phyloP scores from a whole-genome alignment of 1,140 invertebrate species.

The Sweltsa coloradensis region DNA sequence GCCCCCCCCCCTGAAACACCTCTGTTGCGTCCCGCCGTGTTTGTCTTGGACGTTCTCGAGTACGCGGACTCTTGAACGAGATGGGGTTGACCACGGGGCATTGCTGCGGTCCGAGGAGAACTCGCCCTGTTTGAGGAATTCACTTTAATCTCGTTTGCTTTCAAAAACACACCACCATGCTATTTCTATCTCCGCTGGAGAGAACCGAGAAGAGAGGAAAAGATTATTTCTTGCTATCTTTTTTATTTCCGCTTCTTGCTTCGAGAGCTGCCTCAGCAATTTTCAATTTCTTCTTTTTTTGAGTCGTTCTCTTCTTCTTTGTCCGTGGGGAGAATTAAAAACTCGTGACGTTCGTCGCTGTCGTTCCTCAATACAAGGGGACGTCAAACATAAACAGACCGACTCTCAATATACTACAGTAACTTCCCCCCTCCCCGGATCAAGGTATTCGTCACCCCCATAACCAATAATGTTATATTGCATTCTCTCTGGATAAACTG shows the following conservation, averaged over 20 bases:
- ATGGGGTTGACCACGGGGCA: too few species aligned
- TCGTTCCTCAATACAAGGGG: constrained; percentile 8
- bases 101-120: too few species aligned
- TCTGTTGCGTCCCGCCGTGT: too few species aligned
- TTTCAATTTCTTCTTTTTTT: constrained; percentile 14
- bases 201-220: not conserved
- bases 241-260: constrained; percentile 1
- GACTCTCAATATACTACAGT: not conserved
- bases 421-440: too few species aligned
- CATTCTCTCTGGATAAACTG: too few species aligned
- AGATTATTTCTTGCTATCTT: constrained; percentile 9
- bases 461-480: too few species aligned
- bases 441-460: too few species aligned
- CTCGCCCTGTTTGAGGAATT: constrained; percentile 5
- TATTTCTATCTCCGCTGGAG: constrained; percentile 2
- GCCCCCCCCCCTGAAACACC: too few species aligned
- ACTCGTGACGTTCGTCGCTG: constrained; percentile 11
- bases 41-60: too few species aligned
- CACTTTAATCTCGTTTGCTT: constrained; percentile 13
- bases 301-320: not conserved
- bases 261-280: constrained; percentile 13
- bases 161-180: constrained; percentile 13
- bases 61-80: too few species aligned
- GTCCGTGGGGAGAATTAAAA: constrained; percentile 15
- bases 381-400: constrained; percentile 7